A percentile compares a stretch with the other conserved stretches of the same genome.
phyloP scores from a whole-genome alignment of 2,888 invertebrate genomes.

The Platerodrilus igneus region DNA sequence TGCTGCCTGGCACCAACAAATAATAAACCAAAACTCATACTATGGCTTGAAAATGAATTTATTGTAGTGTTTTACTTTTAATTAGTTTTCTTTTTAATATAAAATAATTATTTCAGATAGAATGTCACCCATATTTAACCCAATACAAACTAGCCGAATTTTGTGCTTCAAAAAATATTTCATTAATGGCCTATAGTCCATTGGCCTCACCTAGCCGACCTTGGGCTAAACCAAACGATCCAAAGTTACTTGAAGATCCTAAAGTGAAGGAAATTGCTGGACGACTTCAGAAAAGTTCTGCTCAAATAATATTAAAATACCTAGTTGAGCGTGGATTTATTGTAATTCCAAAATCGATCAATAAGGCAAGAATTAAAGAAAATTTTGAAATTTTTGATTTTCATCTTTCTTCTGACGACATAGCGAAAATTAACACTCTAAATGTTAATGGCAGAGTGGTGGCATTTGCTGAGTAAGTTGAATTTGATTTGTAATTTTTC shows the following conservation, averaged over 20 bases:
- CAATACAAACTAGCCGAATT: slow-evolving; percentile 66
- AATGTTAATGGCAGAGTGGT: slow-evolving; percentile 61
- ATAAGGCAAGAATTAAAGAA: slow-evolving; percentile 60
- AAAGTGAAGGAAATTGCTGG: slow-evolving; percentile 60
- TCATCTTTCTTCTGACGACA: slow-evolving; percentile 61
- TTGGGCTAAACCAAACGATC: slow-evolving; percentile 71
- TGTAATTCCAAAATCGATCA: slow-evolving; percentile 80
- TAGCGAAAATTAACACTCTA: slow-evolving; percentile 61
- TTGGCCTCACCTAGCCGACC: slow-evolving; percentile 79
- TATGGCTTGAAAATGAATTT: too few relatives aligned
- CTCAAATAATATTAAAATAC: slow-evolving; percentile 65
- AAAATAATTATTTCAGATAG: slow-evolving; percentile 69
- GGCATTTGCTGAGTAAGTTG: slow-evolving; percentile 58
- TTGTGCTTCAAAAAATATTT: slow-evolving; percentile 62
- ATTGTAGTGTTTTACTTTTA: too few relatives aligned
- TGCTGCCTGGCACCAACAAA: too few relatives aligned
- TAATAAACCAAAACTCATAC: too few relatives aligned
- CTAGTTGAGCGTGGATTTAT: slow-evolving; percentile 64
- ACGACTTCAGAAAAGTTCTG: slow-evolving; percentile 62
- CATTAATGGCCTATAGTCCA: slow-evolving; percentile 78
- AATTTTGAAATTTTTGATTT: slow-evolving; percentile 74
- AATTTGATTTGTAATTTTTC: too few relatives aligned
- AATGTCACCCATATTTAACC: slow-evolving; percentile 75
- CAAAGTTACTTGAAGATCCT: slow-evolving; percentile 67
- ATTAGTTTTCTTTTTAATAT: too few relatives aligned